Evolutionary conservation across 2,888 invertebrate species (phyloP).

Genomic region (Hydropsyche betteni): DNA sequence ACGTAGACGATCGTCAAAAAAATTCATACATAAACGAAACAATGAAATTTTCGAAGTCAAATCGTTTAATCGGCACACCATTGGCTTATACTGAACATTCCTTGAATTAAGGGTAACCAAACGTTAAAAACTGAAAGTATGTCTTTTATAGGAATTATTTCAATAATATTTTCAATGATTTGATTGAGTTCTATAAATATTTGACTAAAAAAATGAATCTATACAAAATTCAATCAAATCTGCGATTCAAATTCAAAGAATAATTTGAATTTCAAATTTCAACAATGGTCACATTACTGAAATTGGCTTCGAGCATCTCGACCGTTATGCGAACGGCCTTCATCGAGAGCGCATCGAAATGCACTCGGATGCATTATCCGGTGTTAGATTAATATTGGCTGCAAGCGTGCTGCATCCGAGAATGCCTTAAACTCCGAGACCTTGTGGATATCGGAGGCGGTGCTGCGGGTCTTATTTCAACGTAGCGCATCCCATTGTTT

Average conservation of each 20-base stretch:
- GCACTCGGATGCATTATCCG: no score
- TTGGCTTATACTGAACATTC: no score
- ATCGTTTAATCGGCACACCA: no score
- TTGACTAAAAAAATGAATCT: no score
- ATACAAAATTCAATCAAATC: no score
- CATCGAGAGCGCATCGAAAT: background rate
- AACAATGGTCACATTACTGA: background rate
- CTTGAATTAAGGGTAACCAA: background rate
- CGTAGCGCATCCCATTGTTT: conserved; percentile 48
- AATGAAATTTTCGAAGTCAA: no score
- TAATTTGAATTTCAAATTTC: background rate
- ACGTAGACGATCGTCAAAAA: background rate
- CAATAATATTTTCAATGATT: background rate
- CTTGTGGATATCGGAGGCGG: no score
- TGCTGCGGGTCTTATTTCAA: conserved; percentile 44
- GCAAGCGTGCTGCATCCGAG: background rate
- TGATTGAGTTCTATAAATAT: background rate
- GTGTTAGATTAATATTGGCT: conserved; percentile 9
- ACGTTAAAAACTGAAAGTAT: background rate
- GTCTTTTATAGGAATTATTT: background rate
- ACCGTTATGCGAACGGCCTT: background rate
- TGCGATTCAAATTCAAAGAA: background rate
- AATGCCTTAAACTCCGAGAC: background rate
- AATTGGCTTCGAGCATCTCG: background rate
- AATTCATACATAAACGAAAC: conserved; percentile 17